Evolutionary conservation across 2,797 vertebrate species (phyloP), one percentile per base, ranked within the genome.

Genomic region (Neomorphus geoffroyi): DNA sequence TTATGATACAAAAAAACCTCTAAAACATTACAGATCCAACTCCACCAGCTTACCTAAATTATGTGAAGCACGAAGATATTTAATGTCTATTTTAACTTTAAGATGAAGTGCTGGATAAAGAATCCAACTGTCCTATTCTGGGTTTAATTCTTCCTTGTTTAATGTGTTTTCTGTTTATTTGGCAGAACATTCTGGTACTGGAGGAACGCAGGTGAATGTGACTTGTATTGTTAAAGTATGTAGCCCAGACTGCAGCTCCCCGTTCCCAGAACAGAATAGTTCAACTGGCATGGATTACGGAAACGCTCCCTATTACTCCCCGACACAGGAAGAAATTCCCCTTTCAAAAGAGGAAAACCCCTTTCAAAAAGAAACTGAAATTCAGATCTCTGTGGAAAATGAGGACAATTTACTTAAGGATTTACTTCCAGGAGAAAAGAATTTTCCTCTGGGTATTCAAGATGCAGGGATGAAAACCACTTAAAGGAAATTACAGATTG

Each of bases 151-250:
- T 82, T 64, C 35, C 7, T 3, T 16, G 17, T 66, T 88, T 75
- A 35, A 78, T 57, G 33, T 80, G 56, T 48, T 82, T 85, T 82
- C 61, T 92, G 23, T 73, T 93, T 66, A 6, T 86, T 88, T 79
- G 18, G 35, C 96, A 98, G 98, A 97, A 39, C 80, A 91, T 27
- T 92, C 93, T 9, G 67, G 86, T 6, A 91, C 62, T 0, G 33
- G 95, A 9, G 96, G 95, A 54, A 97, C 93, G 0, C 97, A 97
- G 12, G 97, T 98, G 84, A 98, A 96, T 0, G 97, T 98, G 57
- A 98, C 95, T 11, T 98, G 98, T 9, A 94, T 97, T 10, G 97
- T 98, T 81, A 96, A 96, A 6, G 91, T 98, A 4, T 96, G 96
- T 11, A 72, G 91, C 30, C 83, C 97, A 3, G 96, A 97, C 16